Evolutionary conservation across 2,888 invertebrate genomes (phyloP).

Genomic region (Melieria crassipennis): DNA sequence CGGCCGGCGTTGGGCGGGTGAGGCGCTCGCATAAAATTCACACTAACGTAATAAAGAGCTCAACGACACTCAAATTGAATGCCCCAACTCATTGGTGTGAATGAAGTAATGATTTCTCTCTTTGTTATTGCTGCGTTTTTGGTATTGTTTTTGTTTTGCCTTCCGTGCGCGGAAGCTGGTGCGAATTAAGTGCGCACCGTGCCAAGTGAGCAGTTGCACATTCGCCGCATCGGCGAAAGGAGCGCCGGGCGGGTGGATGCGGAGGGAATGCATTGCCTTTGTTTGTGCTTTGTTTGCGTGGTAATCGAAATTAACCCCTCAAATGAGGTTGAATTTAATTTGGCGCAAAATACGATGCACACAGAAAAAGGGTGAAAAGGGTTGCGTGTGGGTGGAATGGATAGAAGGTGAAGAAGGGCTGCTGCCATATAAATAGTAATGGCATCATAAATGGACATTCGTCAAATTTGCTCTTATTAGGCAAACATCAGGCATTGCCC

Average conservation of each 20-base stretch:
- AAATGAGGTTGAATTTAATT: constrained; percentile 67
- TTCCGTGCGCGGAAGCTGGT: no score
- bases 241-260: not conserved
- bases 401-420: not conserved
- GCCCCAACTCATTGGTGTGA: constrained; percentile 56
- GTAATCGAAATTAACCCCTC: constrained; percentile 65
- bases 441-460: constrained; percentile 26
- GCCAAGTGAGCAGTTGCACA: no score
- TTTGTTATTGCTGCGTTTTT: constrained; percentile 34
- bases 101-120: constrained; percentile 60
- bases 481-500: no score
- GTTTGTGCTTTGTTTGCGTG: constrained; percentile 55
- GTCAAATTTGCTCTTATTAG: constrained; percentile 22
- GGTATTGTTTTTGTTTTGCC: constrained; percentile 18
- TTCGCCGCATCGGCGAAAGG: no score
- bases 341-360: constrained; percentile 60
- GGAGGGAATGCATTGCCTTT: constrained; percentile 31
- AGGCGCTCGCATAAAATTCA: constrained; percentile 56
- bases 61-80: constrained; percentile 63
- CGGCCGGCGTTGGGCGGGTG: constrained; percentile 11
- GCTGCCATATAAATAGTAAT: not conserved
- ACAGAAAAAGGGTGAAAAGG: constrained; percentile 1
- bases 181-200: no score
- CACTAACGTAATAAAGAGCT: constrained; percentile 65
- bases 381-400: constrained; percentile 24